These are phyloP conservation scores for Papilio gigon DNA, from an alignment of 2,888 invertebrate genomes.

Conservation along the genomic window DNA sequence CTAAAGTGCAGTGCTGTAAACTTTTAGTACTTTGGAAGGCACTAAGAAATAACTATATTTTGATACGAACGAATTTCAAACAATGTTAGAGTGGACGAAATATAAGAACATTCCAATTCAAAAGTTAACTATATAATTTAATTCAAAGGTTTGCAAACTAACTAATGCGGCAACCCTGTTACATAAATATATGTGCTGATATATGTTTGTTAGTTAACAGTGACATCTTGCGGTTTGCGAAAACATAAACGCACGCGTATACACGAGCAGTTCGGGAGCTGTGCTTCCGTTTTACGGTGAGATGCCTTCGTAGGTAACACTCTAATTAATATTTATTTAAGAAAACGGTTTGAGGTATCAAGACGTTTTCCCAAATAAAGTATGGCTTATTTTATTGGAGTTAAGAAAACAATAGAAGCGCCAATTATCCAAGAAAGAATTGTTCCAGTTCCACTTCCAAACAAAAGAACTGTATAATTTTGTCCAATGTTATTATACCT, in stretches of 20 bases:
- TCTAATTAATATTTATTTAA: not conserved
- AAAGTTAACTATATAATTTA: not conserved
- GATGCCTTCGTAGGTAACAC: not conserved
- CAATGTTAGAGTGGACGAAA: not conserved
- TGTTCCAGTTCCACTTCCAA: too few relatives aligned
- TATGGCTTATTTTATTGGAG: too few relatives aligned
- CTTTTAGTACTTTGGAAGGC: not conserved
- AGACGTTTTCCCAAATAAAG: too few relatives aligned
- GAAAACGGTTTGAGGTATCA: too few relatives aligned
- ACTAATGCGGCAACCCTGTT: not conserved
- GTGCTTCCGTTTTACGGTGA: not conserved
- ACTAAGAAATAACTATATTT: not conserved
- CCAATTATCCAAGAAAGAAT: too few relatives aligned
- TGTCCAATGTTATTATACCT: too few relatives aligned
- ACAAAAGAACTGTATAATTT: too few relatives aligned
- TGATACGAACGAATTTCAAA: not conserved
- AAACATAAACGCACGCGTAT: not conserved
- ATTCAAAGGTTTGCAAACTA: not conserved
- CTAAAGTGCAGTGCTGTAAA: too few relatives aligned
- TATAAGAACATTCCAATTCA: not conserved
- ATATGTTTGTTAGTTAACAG: not conserved
- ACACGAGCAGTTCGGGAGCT: not conserved
- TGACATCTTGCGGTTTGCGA: slow-evolving; percentile 1
- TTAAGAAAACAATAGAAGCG: too few relatives aligned
- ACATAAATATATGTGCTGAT: not conserved